Base-by-base conservation (phyloP, 2,797 vertebrate genomes). In the Artibeus lituratus region DNA sequence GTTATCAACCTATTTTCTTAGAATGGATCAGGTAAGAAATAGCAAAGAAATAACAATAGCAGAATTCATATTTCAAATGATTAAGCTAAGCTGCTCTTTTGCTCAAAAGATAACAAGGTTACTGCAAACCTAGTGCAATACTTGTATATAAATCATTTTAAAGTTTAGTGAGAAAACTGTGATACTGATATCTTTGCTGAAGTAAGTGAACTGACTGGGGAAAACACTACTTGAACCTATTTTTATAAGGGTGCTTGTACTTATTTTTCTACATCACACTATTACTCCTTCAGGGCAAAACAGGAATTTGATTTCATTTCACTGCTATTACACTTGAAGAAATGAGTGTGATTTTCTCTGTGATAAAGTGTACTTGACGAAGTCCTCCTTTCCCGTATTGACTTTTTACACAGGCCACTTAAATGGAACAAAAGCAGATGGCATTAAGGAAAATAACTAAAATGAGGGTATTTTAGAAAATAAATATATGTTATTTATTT, bases 271-370 rank as follows among this genome's bases (percentile, higher is more conserved):
- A 37, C 4, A n/a, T 83, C 83, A 93, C 49, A 91, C 26, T 49
- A n/a, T 55, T 24, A 90, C 35, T 77, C 21, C 24, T 96, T 95
- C 32, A 94, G 35, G 26, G 32, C 2, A 18, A 85, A 77, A 70
- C 74, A 86, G 59, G 1, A 93, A 47, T 93, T 95, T 96, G 90
- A 92, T 96, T 80, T 96, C 12, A 90, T 82, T 49, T 39, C 18
- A 85, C 1, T 29, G 51, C 76, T 91, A 5, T 10, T 42, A 8
- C 10, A 1, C 2, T 91, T 95, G 32, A 95, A 94, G 9, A 72
- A 88, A 86, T 90, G 1, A 0, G 12, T 91, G 7, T 93, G 24
- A 55, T 86, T 96, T 95, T 88, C 87, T 92, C 94, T 49, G 11
- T 47, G 10, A 67, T 72, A 97, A 95, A 87, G 12, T 37, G 1